Evolutionary conservation across 2,888 invertebrate species (phyloP).

Genomic region (Molorchus minor): DNA sequence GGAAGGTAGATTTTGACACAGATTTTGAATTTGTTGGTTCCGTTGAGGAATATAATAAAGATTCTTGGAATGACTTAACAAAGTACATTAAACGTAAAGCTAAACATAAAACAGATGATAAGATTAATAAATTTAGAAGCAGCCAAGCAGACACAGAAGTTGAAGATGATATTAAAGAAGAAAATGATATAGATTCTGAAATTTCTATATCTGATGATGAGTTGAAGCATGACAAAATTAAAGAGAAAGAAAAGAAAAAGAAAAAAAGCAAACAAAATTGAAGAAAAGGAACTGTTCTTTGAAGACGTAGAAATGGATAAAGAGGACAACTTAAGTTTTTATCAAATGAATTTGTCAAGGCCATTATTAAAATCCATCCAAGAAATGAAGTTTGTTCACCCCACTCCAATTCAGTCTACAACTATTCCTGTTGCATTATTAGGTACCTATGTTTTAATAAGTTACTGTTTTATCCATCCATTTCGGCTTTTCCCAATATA

Average conservation of each 20-base stretch:
- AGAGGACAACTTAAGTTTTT: slow-evolving; percentile 76
- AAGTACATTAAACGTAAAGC: slow-evolving; percentile 70
- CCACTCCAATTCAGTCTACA: slow-evolving; percentile 96
- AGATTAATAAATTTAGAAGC: slow-evolving; percentile 73
- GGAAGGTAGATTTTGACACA: slow-evolving; percentile 80
- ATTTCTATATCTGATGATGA: slow-evolving; percentile 81
- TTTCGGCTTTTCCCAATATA: no score
- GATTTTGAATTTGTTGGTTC: slow-evolving; percentile 83
- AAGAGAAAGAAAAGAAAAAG: slow-evolving; percentile 71
- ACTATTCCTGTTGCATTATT: slow-evolving; percentile 93
- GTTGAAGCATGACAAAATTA: slow-evolving; percentile 75
- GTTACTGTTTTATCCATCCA: no score
- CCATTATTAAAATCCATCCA: slow-evolving; percentile 92
- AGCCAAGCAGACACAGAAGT: slow-evolving; percentile 58
- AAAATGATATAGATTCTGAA: slow-evolving; percentile 67
- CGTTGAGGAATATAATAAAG: slow-evolving; percentile 81
- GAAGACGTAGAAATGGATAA: slow-evolving; percentile 71
- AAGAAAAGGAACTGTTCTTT: slow-evolving; percentile 58
- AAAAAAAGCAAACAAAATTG: slow-evolving; percentile 61
- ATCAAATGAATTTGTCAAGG: slow-evolving; percentile 96
- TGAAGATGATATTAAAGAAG: slow-evolving; percentile 63
- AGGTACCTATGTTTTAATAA: no score
- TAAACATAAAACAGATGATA: slow-evolving; percentile 84
- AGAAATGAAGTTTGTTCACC: slow-evolving; percentile 87
- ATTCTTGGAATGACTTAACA: slow-evolving; percentile 60